phyloP scores from a whole-genome alignment of 1,140 invertebrate genomes.

The Drosophila pachea region DNA sequence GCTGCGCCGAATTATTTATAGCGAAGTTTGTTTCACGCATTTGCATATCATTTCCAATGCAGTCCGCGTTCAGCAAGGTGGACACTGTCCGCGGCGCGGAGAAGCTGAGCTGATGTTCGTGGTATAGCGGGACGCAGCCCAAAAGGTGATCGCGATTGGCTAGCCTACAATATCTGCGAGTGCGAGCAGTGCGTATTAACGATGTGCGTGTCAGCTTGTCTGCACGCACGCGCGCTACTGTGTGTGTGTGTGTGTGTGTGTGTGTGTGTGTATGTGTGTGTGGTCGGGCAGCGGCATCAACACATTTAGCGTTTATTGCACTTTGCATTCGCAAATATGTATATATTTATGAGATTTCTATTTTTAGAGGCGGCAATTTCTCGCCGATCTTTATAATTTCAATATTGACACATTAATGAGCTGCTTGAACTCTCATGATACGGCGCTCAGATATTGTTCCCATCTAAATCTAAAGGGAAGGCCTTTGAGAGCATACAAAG shows the following conservation, averaged over 20 bases:
- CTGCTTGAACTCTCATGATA: slow-evolving; percentile 54
- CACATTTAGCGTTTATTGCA: slow-evolving; percentile 61
- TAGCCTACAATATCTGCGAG: slow-evolving; percentile 7
- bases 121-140: neutral
- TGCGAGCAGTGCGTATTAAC: slow-evolving; percentile 14
- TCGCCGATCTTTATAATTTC: slow-evolving; percentile 47
- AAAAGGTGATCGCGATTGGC: slow-evolving; percentile 30
- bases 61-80: slow-evolving; percentile 14
- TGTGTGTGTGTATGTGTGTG: slow-evolving; percentile 4
- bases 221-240: slow-evolving; percentile 5
- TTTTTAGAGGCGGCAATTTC: slow-evolving; percentile 42
- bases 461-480: neutral
- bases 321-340: slow-evolving; percentile 46
- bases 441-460: slow-evolving; percentile 16
- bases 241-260: slow-evolving; percentile 4
- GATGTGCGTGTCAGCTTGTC: neutral
- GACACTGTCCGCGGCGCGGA: neutral
- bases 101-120: too few relatives aligned
- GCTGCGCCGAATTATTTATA: slow-evolving; percentile 68
- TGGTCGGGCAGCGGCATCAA: slow-evolving; percentile 21
- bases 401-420: slow-evolving; percentile 69
- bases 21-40: slow-evolving; percentile 33
- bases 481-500: neutral
- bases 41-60: slow-evolving; percentile 76
- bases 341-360: slow-evolving; percentile 28